Base-by-base conservation (phyloP, 1,140 invertebrate species). In the Neodiprion lecontei region DNA sequence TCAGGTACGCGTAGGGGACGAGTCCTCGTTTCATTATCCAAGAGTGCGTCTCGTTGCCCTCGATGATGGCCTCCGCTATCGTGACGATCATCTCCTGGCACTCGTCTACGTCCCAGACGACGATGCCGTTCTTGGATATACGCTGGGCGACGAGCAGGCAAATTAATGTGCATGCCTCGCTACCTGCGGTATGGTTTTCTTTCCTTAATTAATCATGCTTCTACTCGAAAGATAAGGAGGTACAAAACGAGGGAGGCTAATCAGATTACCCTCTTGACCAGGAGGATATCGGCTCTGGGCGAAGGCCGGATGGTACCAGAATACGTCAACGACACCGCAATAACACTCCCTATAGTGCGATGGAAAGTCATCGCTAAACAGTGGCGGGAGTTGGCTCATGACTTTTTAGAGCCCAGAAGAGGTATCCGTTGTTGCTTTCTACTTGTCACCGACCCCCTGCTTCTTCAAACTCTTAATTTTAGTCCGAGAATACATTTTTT, bases 91-190 rank as follows among this genome's bases (percentile, higher is more conserved):
- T 75, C 69, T 78, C 76, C 40, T 72, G 74, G 74, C 70, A 82
- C 21, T 77, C 75, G 70, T 85, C 83, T 28, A 85, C 40, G 53
- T 82, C 74, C 40, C 67, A 53, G 68, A 89, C 75, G n/a, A 78
- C 76, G 9, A 83, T 70, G 71, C 77, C 73, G 47, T 68, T 76
- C 71, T 82, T 79, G 72, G 79, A 82, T 76, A 88, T 79, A 53
- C 79, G 72, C 79, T 85, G 85, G 47, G 87, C 86, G 12, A 89
- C 77, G 5, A 88, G 77, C 9, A 89, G 77, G 75, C 88, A 88
- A 77, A 89, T 89, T 68, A 89, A 78, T 12, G 88, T 89, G 72
- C 88, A 89, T 9, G 87, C 88, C 78, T 87, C 78, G 71, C 87
- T 79, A 1, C 65, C 78, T 89, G 53, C 11, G 53, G 53, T 40